Evolutionary conservation across 1,140 invertebrate species (phyloP), one percentile per base, ranked within the genome.

Genomic region (Batillaria attramentaria): DNA sequence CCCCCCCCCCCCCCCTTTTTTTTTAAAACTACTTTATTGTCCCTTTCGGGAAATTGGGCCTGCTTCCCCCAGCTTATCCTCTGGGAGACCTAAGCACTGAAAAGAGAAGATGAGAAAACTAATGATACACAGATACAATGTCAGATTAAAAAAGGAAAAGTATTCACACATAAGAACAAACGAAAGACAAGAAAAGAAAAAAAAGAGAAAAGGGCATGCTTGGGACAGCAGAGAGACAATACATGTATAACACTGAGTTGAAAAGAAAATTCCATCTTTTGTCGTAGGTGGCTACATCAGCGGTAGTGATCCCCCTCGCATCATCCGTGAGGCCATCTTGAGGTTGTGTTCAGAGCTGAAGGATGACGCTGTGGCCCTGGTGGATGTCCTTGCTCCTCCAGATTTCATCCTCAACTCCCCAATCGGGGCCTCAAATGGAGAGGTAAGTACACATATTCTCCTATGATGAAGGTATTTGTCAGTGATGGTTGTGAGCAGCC

Each of bases 331-430:
- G 35, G 85, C 90, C 0, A 93, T 97, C 28, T 86, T 96, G 74
- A 89, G 91, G 50, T 85, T 95, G 35, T 95, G 95, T 87, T 80
- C 87, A 1, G 87, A 92, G 65, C 83, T 97, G 16, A 94, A 95
- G 87, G 92, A 94, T 69, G 94, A 98, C 80, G 94, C 95, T 13
- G 93, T 97, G 18, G 86, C 94, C 13, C 91, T 97, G n/a, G 94
- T 94, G 1, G 97, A 98, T 92, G 94, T 94, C 1, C 92, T 98
- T 77, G 95, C 96, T 28, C 96, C 96, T 2, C 94, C 95, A 24
- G 97, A 98, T 92, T 97, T 88, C 74, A 85, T 91, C 42, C 79
- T 91, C 4, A 87, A 88, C 79, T 91, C 90, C 28, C 87, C 90
- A 10, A 90, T 91, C 43, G 90, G 90, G 50, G 54, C 72, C 13